A percentile compares a stretch with the other conserved stretches of the same genome.
Evolutionary conservation across 2,113 vertebrate genomes (phyloP).

Genomic region (Hippolais icterina): DNA sequence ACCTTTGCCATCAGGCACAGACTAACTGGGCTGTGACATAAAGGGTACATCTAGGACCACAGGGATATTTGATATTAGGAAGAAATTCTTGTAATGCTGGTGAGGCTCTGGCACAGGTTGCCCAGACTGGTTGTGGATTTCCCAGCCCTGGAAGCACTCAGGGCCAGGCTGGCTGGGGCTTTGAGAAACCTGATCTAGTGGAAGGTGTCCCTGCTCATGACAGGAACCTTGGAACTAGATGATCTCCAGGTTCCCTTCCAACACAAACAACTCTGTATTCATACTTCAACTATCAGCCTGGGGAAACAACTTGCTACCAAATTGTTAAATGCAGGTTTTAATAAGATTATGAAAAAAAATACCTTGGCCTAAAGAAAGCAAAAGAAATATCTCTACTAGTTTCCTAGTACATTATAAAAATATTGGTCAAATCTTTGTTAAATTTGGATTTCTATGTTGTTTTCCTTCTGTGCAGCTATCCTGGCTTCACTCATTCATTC

Average conservation of each 20-base stretch:
- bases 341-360: neutral
- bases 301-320: neutral
- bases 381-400: neutral
- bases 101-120: neutral
- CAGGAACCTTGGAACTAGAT: neutral
- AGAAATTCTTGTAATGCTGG: neutral
- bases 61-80: neutral
- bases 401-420: neutral
- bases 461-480: neutral
- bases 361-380: neutral
- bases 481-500: neutral
- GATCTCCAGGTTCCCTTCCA: neutral
- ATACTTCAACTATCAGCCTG: neutral
- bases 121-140: neutral
- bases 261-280: neutral
- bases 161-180: neutral
- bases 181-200: neutral
- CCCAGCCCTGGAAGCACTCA: neutral
- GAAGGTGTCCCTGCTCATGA: neutral
- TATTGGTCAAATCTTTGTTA: neutral
- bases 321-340: fast-evolving
- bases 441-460: neutral
- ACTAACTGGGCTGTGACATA: neutral
- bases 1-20: neutral
- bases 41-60: neutral